Evolutionary conservation across 1,140 invertebrate genomes (phyloP), one percentile per base, ranked within the genome.

Genomic region (Bombus superbus): DNA sequence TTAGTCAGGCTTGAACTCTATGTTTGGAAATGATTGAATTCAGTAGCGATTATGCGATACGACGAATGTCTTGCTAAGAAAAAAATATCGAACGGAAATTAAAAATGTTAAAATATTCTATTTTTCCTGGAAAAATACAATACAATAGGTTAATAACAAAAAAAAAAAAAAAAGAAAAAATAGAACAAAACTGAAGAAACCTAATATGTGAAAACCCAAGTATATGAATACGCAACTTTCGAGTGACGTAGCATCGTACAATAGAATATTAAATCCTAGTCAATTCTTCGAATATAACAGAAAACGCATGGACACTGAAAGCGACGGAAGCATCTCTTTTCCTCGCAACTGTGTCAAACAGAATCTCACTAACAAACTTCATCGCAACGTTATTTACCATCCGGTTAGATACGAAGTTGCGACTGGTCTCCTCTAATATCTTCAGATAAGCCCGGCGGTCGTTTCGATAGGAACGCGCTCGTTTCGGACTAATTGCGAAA

Each of bases 401-500:
- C 25, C 53, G 35, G 18, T 11, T n/a, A 18, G 59, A 47, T 35
- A n/a, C 6, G 8, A 76, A 83, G 62, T 76, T n/a, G 32, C n/a
- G 22, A 18, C 5, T 13, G 3, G 13, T 10, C 28, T 35, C 2
- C 22, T 22, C 13, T 32, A 82, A 62, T 75, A 82, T 75, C 73
- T 64, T 22, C 40, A 38, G 53, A 74, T n/a, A 83, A 77, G 35
- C 32, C 28, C 28, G 35, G 10, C 15, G 59, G 25, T 28, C 15
- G 32, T 5, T 42, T 57, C 32, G 81, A 87, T 87, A 38, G 77
- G 79, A 87, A 87, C 82, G 83, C 68, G 47, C 47, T 18, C 47
- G 47, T 22, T 22, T 22, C 47, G 53, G 10, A 79, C 72, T 91
- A 91, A 91, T 91, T 91, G 79, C 79, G 74, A 92, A 89, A 85